Percentiles rank a stretch among this genome's conserved stretches.
Evolutionary conservation across 2,797 vertebrate species (phyloP).

Genomic region (Anableps anableps): DNA sequence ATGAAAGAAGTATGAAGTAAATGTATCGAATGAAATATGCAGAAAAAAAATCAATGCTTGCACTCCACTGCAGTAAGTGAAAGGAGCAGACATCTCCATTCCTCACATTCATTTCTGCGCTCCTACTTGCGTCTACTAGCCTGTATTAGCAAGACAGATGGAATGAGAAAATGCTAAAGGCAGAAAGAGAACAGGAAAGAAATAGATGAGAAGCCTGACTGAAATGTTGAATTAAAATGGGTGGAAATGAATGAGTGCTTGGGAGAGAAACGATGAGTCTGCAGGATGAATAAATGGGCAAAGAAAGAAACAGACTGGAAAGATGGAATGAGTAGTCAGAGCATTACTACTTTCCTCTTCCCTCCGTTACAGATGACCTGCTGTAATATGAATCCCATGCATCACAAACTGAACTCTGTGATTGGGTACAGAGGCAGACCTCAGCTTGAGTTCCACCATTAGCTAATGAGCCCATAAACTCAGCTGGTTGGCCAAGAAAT

Average conservation of each 20-base stretch:
- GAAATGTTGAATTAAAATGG: constrained; percentile 30
- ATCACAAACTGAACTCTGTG: constrained; percentile 54
- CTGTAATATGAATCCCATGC: constrained; percentile 66
- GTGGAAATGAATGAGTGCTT: constrained; percentile 39
- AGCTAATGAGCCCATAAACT: constrained; percentile 81
- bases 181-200: constrained; percentile 37
- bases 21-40: constrained; percentile 56
- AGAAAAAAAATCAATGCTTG: constrained; percentile 64
- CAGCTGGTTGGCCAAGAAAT: constrained; percentile 68
- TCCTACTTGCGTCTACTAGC: constrained; percentile 49
- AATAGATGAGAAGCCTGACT: constrained; percentile 51
- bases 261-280: constrained; percentile 62
- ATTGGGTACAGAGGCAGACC: constrained; percentile 62
- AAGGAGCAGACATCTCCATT: constrained; percentile 58
- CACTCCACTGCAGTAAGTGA: constrained; percentile 55
- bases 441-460: constrained; percentile 69
- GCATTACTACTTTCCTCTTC: constrained; percentile 52
- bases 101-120: constrained; percentile 48
- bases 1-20: constrained; percentile 54
- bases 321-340: constrained; percentile 33
- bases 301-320: constrained; percentile 14
- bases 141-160: constrained; percentile 56
- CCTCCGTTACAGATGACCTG: constrained; percentile 61
- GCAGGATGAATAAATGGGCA: constrained; percentile 55
- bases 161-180: constrained; percentile 46